Conservation (phyloP, 2,797 vertebrate genomes). For the Labroides dimidiatus region DNA sequence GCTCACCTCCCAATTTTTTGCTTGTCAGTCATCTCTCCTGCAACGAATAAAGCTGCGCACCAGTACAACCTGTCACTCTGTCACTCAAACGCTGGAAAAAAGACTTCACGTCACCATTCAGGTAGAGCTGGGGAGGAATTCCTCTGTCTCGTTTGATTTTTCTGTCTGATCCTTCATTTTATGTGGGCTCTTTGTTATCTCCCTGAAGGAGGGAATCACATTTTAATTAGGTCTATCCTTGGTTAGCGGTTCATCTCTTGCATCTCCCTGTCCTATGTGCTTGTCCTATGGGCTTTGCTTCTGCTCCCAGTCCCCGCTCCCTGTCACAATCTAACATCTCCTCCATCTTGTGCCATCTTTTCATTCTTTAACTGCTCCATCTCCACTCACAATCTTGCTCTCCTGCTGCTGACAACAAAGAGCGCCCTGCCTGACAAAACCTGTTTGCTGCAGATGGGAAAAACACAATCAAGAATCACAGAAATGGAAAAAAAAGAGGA, state of each 20-base stretch:
- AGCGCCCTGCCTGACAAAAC: slow-evolving; percentile 58
- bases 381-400: slow-evolving; percentile 70
- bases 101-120: slow-evolving; percentile 67
- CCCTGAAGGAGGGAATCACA: slow-evolving; percentile 78
- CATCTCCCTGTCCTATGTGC: slow-evolving; percentile 63
- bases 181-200: slow-evolving; percentile 76
- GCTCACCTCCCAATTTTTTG: slow-evolving; percentile 71
- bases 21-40: slow-evolving; percentile 80
- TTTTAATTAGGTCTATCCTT: slow-evolving; percentile 86
- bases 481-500: slow-evolving; percentile 38
- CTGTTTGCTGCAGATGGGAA: slow-evolving; percentile 66
- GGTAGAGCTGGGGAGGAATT: slow-evolving; percentile 71
- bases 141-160: slow-evolving; percentile 74
- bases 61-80: slow-evolving; percentile 79
- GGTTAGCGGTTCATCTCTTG: slow-evolving; percentile 68
- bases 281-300: slow-evolving; percentile 72
- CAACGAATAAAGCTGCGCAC: slow-evolving; percentile 75
- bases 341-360: slow-evolving; percentile 75
- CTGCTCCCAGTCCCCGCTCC: slow-evolving; percentile 62
- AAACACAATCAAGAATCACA: slow-evolving; percentile 66
- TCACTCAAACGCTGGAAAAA: slow-evolving; percentile 72
- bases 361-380: slow-evolving; percentile 73
- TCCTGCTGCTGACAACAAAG: slow-evolving; percentile 75
- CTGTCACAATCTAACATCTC: slow-evolving; percentile 74
- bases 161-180: slow-evolving; percentile 77